Evolutionary conservation across 2,888 invertebrate genomes (phyloP).

Genomic region (Athripsodes cinereus): DNA sequence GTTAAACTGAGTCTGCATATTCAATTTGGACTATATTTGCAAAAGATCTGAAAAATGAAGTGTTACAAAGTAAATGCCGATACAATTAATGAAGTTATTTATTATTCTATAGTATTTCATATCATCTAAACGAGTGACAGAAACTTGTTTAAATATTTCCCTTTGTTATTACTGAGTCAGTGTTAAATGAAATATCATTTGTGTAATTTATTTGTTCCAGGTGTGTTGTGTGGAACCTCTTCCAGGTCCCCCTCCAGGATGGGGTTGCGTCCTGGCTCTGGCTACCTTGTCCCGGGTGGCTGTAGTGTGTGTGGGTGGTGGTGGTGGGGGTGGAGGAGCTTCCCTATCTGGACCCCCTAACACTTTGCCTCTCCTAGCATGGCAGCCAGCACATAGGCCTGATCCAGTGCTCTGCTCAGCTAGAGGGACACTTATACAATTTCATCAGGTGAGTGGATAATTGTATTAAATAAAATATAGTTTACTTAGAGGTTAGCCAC

Average conservation of each 20-base stretch:
- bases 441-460: conserved; percentile 82
- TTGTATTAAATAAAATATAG: too few species aligned
- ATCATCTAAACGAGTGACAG: too few species aligned
- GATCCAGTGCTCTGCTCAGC: conserved; percentile 89
- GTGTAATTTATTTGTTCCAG: conserved; percentile 35
- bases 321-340: conserved; percentile 74
- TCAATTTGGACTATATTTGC: too few species aligned
- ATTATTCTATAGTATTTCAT: too few species aligned
- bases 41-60: too few species aligned
- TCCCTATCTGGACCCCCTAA: conserved; percentile 66
- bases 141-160: too few species aligned
- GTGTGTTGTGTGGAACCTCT: conserved; percentile 69
- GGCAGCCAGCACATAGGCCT: conserved; percentile 72
- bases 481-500: too few species aligned
- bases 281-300: conserved; percentile 87
- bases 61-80: too few species aligned
- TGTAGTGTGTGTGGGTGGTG: conserved; percentile 41
- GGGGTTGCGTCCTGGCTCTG: conserved; percentile 70
- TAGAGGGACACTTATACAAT: conserved; percentile 75
- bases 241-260: conserved; percentile 34
- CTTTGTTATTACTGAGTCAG: too few species aligned
- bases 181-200: too few species aligned
- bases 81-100: too few species aligned
- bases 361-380: conserved; percentile 84
- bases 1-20: too few species aligned